Conservation (phyloP, 1,140 invertebrate genomes). For the Sminthurides bifidus region DNA sequence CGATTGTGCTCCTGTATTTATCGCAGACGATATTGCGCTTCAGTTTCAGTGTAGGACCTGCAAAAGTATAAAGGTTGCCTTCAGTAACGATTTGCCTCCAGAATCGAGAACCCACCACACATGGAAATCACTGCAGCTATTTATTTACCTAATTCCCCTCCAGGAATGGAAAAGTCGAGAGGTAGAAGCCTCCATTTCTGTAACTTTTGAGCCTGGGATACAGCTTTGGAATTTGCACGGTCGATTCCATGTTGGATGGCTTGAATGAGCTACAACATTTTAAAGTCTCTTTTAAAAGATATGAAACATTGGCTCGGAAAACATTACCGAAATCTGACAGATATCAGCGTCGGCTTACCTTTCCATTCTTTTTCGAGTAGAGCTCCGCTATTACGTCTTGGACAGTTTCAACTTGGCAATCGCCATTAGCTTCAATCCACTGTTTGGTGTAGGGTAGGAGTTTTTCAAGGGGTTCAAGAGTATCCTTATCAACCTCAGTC, state of each 20-base stretch:
- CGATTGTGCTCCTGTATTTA: constrained; percentile 26
- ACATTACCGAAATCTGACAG: too few relatives aligned
- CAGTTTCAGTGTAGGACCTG: constrained; percentile 31
- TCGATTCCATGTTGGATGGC: constrained; percentile 66
- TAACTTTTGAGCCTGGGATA: constrained; percentile 76
- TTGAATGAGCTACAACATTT: constrained; percentile 53
- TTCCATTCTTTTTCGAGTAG: constrained; percentile 34
- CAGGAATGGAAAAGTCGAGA: constrained; percentile 72
- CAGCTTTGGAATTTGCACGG: constrained; percentile 60
- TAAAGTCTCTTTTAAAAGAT: too few relatives aligned
- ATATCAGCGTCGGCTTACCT: too few relatives aligned
- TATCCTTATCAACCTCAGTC: constrained; percentile 55
- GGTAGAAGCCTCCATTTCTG: constrained; percentile 81
- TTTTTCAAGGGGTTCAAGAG: constrained; percentile 55
- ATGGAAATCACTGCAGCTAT: constrained; percentile 7
- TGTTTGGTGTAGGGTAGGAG: constrained; percentile 50
- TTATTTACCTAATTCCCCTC: constrained; percentile 81
- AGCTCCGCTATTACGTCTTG: constrained; percentile 52
- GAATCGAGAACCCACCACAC: neutral
- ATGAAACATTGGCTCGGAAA: too few relatives aligned
- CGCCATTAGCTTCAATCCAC: constrained; percentile 61
- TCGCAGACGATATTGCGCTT: constrained; percentile 21
- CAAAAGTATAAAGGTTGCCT: too few relatives aligned
- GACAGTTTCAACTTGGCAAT: constrained; percentile 52
- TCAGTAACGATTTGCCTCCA: too few relatives aligned